phyloP scores from a whole-genome alignment of 2,797 vertebrate species.

The Periophthalmus magnuspinnatus region DNA sequence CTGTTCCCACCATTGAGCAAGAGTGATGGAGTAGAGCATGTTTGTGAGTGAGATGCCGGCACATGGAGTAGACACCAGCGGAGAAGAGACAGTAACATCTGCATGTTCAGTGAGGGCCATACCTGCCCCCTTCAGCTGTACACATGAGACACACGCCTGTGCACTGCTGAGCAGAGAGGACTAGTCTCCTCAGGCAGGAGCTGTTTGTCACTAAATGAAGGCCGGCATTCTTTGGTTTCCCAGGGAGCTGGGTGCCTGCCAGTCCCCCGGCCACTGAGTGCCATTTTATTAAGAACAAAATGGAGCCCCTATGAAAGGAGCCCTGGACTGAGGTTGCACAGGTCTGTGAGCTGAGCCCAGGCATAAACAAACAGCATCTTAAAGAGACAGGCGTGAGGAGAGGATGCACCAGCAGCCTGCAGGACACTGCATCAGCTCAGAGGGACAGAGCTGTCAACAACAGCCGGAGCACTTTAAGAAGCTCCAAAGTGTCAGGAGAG shows the following conservation, averaged over 20 bases:
- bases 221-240: slow-evolving; percentile 80
- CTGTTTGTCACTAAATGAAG: slow-evolving; percentile 82
- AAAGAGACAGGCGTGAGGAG: slow-evolving; percentile 76
- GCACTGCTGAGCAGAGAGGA: slow-evolving; percentile 60
- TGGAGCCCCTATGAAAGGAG: slow-evolving; percentile 80
- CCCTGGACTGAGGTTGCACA: slow-evolving; percentile 73
- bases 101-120: slow-evolving; percentile 62
- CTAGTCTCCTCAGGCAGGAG: slow-evolving; percentile 69
- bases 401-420: slow-evolving; percentile 40
- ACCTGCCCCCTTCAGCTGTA: slow-evolving; percentile 67
- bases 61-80: slow-evolving; percentile 34
- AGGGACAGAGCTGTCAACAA: background rate
- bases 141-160: slow-evolving; percentile 47
- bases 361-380: slow-evolving; percentile 77
- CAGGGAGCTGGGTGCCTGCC: slow-evolving; percentile 81
- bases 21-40: slow-evolving; percentile 57
- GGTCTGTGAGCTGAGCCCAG: slow-evolving; percentile 69
- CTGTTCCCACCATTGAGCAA: slow-evolving; percentile 74
- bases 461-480: background rate
- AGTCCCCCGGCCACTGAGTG: slow-evolving; percentile 79
- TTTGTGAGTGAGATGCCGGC: slow-evolving; percentile 50
- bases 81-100: slow-evolving; percentile 51
- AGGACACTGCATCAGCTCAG: slow-evolving; percentile 30
- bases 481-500: background rate
- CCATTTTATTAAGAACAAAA: slow-evolving; percentile 83